Conservation (phyloP, 2,113 vertebrate genomes). For the Myotis lucifugus region DNA sequence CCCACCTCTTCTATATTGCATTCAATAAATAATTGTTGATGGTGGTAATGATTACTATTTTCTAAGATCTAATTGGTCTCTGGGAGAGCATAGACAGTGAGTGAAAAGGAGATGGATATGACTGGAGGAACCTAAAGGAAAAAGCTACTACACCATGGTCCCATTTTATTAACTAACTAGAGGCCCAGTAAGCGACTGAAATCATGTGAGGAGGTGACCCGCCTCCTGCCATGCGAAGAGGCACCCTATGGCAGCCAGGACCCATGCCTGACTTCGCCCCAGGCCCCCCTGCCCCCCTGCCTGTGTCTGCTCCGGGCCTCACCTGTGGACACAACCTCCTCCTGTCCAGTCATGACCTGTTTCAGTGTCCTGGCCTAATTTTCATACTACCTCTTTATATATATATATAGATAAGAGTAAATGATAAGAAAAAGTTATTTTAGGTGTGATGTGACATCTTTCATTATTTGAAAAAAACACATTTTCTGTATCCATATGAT, state of each 20-base stretch:
- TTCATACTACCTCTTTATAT: too few relatives aligned
- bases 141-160: not conserved
- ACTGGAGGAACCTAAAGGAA: not conserved
- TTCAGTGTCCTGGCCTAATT: too few relatives aligned
- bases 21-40: constrained; percentile 16
- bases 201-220: too few relatives aligned
- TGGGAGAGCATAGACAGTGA: not conserved
- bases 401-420: not conserved
- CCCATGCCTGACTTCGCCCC: too few relatives aligned
- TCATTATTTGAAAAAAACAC: not conserved
- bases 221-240: too few relatives aligned
- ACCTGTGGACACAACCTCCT: too few relatives aligned
- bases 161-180: not conserved
- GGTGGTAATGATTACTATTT: not conserved
- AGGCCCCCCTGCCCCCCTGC: too few relatives aligned
- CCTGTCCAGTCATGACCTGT: too few relatives aligned
- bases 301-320: too few relatives aligned
- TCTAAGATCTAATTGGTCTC: not conserved
- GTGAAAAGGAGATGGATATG: not conserved
- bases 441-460: not conserved
- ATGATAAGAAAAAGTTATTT: not conserved
- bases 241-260: too few relatives aligned
- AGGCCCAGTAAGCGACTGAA: too few relatives aligned
- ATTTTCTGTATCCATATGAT: not conserved
- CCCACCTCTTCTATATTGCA: not conserved